These are phyloP conservation scores for Pinna nobilis DNA, from an alignment of 1,140 invertebrate species.

Conservation along the genomic window DNA sequence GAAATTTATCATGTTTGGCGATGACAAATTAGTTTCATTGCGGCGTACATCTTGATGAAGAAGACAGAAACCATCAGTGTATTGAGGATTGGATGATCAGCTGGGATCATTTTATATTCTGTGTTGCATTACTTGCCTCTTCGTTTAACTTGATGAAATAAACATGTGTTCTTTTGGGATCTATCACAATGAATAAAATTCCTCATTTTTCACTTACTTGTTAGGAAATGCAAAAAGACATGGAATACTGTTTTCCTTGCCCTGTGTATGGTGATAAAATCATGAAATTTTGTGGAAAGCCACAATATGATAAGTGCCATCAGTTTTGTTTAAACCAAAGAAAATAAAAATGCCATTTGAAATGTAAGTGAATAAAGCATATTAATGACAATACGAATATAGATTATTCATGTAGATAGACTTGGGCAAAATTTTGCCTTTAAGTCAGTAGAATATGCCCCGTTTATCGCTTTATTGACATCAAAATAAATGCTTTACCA, in stretches of 20 bases:
- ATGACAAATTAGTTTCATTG: slow-evolving; percentile 24
- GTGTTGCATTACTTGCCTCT: neutral
- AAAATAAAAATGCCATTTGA: neutral
- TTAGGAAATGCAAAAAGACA: neutral
- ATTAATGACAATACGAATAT: no score
- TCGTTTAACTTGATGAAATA: slow-evolving; percentile 9
- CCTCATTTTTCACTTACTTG: neutral
- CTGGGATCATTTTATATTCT: neutral
- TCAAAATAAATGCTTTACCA: no score
- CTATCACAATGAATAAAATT: neutral
- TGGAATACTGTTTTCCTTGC: neutral
- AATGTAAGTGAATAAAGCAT: no score
- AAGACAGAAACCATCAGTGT: slow-evolving; percentile 27
- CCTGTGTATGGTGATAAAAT: neutral
- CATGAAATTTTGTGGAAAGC: no score
- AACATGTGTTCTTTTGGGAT: neutral
- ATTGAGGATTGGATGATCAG: neutral
- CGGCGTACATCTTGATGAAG: slow-evolving; percentile 1
- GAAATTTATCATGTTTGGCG: slow-evolving; percentile 30
- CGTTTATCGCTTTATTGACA: no score
- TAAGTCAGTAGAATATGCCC: no score
- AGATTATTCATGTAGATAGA: no score
- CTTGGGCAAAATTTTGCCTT: no score
- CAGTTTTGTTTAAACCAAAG: neutral
- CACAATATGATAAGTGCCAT: no score